Evolutionary conservation across 1,140 invertebrate species (phyloP), one percentile per base, ranked within the genome.

Genomic region (Asobara japonica): DNA sequence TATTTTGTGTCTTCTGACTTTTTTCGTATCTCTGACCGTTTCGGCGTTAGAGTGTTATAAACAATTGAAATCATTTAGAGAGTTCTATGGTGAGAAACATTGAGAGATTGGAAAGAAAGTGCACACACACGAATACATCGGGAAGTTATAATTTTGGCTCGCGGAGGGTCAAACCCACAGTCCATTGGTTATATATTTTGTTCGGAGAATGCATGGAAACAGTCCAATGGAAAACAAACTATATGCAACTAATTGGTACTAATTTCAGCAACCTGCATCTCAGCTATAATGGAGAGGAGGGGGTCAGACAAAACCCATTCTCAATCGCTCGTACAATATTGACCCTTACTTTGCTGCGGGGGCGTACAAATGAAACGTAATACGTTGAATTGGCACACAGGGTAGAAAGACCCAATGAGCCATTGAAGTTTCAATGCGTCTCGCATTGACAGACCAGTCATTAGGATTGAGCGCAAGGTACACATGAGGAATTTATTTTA

Each of bases 401-500:
- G 22, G 8, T 18, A 56, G 51, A 56, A 56, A 56, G 13, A 56
- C 51, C 51, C 51, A 56, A 56, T 56, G 51, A 56, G 51, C 51
- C 51, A 56, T 56, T 56, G 20, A 56, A 56, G 22, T 56, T 56
- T 56, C 51, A 56, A 56, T 56, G 51, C 51, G 7, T 56, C 51
- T 56, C 51, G 51, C 51, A 56, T 56, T 56, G 51, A 56, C 51
- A 56, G 51, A 22, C 51, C 22, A 56, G 51, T 56, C 51, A 56
- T 56, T 56, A 56, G 20, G 51, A 56, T 56, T 56, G 51, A 56
- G 51, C 51, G 51, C 51, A 56, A 56, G 51, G 51, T 56, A 56
- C 51, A 56, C 22, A 56, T 22, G 51, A 25, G 51, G 51, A 56
- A 56, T 56, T n/a, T n/a, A n/a, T n/a, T 56, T 56, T 25, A 56